These are phyloP conservation scores for Phortica variegata DNA, from an alignment of 1,140 invertebrate species.

Conservation along the genomic window DNA sequence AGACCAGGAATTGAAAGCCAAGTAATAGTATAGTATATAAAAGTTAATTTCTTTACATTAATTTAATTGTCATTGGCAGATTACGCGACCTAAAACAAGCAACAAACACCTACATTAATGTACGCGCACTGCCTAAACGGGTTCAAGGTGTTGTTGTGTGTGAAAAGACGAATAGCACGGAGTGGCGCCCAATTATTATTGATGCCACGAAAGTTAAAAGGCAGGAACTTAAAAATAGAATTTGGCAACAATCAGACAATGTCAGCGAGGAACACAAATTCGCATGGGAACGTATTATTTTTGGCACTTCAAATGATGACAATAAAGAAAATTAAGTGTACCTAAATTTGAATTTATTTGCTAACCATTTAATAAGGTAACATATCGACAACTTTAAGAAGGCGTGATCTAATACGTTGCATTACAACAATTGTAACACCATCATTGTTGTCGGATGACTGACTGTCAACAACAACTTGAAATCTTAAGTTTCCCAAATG, in stretches of 20 bases:
- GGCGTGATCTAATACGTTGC: slow-evolving; percentile 40
- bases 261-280: slow-evolving; percentile 10
- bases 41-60: no score
- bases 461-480: no score
- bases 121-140: slow-evolving; percentile 22
- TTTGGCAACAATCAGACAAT: slow-evolving; percentile 8
- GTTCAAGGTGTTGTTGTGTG: slow-evolving; percentile 25
- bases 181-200: slow-evolving; percentile 26
- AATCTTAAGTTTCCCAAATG: no score
- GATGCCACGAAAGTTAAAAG: neutral
- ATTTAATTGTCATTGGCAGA: slow-evolving; percentile 10
- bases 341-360: neutral
- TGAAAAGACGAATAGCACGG: neutral
- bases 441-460: no score
- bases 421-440: no score
- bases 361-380: no score
- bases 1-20: no score
- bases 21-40: no score
- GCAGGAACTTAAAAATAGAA: slow-evolving; percentile 3
- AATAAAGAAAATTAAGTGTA: slow-evolving; percentile 1
- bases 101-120: slow-evolving; percentile 29
- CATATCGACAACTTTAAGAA: slow-evolving; percentile 20
- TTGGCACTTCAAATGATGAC: neutral
- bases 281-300: slow-evolving; percentile 20
- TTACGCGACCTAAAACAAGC: slow-evolving; percentile 25